Evolutionary conservation across 2,113 vertebrate genomes (phyloP).

Genomic region (Alligator mississippiensis): DNA sequence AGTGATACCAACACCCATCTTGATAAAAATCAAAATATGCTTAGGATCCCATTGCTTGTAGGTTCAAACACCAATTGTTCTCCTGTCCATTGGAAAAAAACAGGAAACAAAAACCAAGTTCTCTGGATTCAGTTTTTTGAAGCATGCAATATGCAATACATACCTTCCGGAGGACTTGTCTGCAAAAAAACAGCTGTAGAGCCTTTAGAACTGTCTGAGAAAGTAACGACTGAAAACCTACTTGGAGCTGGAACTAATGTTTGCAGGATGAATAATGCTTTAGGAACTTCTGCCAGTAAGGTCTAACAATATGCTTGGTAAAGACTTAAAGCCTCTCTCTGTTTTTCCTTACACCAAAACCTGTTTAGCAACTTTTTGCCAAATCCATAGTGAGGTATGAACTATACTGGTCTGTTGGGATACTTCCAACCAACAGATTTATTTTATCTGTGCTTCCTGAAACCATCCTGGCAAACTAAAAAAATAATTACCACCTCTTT

Average conservation of each 20-base stretch:
- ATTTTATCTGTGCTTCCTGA: constrained; percentile 1
- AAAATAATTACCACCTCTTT: neutral
- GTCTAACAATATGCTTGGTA: neutral
- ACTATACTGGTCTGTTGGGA: neutral
- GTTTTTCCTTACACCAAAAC: neutral
- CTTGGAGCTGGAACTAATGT: neutral
- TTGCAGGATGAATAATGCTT: neutral
- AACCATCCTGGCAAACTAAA: neutral
- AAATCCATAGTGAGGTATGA: neutral
- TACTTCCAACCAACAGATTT: neutral
- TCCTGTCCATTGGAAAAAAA: neutral
- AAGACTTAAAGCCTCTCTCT: neutral
- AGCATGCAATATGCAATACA: neutral
- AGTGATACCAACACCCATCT: neutral
- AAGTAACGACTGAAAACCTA: constrained; percentile 9
- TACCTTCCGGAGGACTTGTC: accelerated
- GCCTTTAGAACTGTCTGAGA: neutral
- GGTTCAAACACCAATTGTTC: neutral
- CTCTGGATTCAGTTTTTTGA: neutral
- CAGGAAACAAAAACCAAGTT: neutral
- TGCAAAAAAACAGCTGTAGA: neutral
- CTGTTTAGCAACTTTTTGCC: constrained; percentile 23
- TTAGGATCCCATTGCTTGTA: neutral
- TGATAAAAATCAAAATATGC: neutral
- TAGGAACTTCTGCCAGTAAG: neutral